These are phyloP conservation scores for Lutjanus argentimaculatus DNA, from an alignment of 2,797 vertebrate species.

Conservation along the genomic window DNA sequence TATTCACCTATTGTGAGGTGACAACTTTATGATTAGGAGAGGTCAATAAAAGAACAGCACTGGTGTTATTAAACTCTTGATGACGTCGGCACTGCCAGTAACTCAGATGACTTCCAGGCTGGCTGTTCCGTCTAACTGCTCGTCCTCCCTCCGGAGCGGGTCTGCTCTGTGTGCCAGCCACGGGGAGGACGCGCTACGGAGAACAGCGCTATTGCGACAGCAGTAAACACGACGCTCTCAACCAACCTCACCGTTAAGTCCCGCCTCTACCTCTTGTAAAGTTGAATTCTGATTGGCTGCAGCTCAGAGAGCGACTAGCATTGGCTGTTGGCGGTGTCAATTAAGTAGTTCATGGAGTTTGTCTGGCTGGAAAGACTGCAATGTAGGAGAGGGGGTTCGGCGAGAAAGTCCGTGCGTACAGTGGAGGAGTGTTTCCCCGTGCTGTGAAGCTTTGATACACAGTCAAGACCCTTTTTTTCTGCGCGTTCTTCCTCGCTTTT, in stretches of 20 bases:
- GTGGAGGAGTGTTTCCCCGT: conserved; percentile 50
- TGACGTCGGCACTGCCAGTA: conserved; percentile 89
- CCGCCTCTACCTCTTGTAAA: conserved; percentile 47
- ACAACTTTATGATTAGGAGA: neutral
- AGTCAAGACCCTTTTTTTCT: accelerated
- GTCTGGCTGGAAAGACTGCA: conserved; percentile 69
- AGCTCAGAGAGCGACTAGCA: accelerated
- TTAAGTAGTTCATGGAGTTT: conserved; percentile 42
- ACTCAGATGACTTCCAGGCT: conserved; percentile 90
- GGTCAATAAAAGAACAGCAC: conserved; percentile 49
- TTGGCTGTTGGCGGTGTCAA: conserved; percentile 67
- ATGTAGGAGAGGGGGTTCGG: conserved; percentile 48
- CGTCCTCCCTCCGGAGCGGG: conserved; percentile 64
- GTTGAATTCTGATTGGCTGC: conserved; percentile 67
- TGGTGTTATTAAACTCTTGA: conserved; percentile 80
- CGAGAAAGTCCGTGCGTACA: neutral
- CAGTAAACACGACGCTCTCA: conserved; percentile 75
- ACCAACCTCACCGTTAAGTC: conserved; percentile 17
- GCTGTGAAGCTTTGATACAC: conserved; percentile 7
- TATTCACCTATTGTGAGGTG: neutral
- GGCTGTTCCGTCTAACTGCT: conserved; percentile 68
- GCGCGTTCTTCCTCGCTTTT: conserved; percentile 1
- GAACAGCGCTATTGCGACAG: conserved; percentile 77
- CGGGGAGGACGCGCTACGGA: conserved; percentile 37
- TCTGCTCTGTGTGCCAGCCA: accelerated